phyloP scores from a whole-genome alignment of 2,113 vertebrate genomes.

The Menidia beryllina region DNA sequence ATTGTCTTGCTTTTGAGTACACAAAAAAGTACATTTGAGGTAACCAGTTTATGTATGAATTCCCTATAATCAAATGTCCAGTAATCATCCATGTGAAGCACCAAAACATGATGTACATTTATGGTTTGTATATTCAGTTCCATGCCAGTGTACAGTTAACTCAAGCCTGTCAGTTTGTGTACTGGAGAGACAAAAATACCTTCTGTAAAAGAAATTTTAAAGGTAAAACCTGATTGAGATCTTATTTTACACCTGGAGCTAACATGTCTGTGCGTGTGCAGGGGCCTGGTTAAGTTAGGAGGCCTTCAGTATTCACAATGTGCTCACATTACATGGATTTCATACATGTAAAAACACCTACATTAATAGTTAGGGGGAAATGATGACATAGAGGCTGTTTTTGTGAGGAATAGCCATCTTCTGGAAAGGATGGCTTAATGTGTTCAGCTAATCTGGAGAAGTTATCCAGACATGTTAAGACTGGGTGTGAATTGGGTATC shows the following conservation, averaged over 20 bases:
- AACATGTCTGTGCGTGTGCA: not conserved
- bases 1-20: not conserved
- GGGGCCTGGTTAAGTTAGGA: not conserved
- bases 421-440: too few relatives aligned
- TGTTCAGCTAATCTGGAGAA: not conserved
- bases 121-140: not conserved
- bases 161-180: too few relatives aligned
- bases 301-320: not conserved
- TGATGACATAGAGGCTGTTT: not conserved
- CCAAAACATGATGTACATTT: not conserved
- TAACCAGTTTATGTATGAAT: not conserved
- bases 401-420: not conserved
- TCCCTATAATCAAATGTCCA: not conserved
- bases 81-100: not conserved
- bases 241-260: not conserved
- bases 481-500: not conserved
- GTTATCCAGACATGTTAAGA: too few relatives aligned
- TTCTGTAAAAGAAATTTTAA: not conserved
- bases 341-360: too few relatives aligned
- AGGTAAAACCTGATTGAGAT: conserved; percentile 1
- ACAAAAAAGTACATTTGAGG: not conserved
- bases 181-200: not conserved
- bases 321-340: not conserved
- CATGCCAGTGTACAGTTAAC: too few relatives aligned
- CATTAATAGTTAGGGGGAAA: too few relatives aligned